These are phyloP conservation scores for Lota lota DNA, from an alignment of 2,113 vertebrate genomes.

Conservation along the genomic window DNA sequence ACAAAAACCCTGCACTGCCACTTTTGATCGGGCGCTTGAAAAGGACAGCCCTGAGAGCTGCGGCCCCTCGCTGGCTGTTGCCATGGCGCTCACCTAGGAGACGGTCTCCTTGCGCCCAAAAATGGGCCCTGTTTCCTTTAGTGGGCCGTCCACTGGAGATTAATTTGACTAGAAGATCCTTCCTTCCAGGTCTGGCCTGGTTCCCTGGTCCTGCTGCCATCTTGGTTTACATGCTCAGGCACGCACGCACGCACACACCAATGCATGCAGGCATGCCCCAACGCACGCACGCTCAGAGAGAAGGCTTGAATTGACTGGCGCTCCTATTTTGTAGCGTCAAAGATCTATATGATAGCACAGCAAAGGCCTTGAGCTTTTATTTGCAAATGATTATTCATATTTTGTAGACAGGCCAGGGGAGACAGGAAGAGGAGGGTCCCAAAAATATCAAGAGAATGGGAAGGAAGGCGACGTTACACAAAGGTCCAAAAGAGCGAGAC, in stretches of 20 bases:
- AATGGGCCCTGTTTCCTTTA: constrained; percentile 62
- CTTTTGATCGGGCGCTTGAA: constrained; percentile 66
- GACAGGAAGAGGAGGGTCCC: not conserved
- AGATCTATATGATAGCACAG: too few species aligned
- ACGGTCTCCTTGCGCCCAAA: constrained; percentile 65
- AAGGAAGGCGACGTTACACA: not conserved
- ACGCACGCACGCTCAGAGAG: too few species aligned
- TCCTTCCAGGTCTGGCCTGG: constrained; percentile 61
- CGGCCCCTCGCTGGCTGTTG: constrained; percentile 64
- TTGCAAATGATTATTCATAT: too few species aligned
- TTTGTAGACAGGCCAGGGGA: too few species aligned
- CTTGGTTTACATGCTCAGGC: constrained; percentile 39
- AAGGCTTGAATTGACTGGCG: too few species aligned
- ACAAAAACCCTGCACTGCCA: constrained; percentile 66
- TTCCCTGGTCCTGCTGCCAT: constrained; percentile 42
- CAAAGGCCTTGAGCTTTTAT: too few species aligned
- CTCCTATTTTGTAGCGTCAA: too few species aligned
- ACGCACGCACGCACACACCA: constrained; percentile 5
- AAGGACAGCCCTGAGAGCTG: constrained; percentile 60
- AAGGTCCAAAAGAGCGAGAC: not conserved
- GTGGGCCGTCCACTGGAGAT: constrained; percentile 57
- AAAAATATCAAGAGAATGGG: not conserved
- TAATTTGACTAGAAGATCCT: constrained; percentile 57
- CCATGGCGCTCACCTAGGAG: constrained; percentile 74
- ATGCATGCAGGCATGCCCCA: too few species aligned